phyloP scores from a whole-genome alignment of 2,113 vertebrate species.

The Aegithalos caudatus region DNA sequence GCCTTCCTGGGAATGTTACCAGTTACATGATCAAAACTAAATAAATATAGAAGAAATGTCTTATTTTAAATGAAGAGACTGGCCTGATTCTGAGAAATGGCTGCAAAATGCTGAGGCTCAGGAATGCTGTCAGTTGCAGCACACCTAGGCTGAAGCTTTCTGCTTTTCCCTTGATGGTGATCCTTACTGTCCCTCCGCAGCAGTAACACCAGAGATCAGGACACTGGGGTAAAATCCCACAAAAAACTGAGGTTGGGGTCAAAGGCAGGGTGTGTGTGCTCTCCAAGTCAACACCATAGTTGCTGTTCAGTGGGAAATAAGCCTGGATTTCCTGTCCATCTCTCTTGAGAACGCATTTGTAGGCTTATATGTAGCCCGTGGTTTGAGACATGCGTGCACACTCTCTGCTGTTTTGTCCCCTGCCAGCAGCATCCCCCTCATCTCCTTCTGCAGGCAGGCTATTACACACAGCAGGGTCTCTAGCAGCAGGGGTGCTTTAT shows the following conservation, averaged over 20 bases:
- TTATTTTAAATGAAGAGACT: background rate
- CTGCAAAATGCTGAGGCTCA: background rate
- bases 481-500: background rate
- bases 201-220: background rate
- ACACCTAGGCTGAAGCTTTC: background rate
- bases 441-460: background rate
- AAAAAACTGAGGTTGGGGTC: background rate
- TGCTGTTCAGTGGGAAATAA: background rate
- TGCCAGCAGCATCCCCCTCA: background rate
- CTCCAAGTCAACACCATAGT: rapidly evolving
- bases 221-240: background rate
- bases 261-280: background rate
- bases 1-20: background rate
- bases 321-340: background rate
- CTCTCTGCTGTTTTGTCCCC: background rate
- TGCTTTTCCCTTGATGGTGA: background rate
- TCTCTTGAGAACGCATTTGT: background rate
- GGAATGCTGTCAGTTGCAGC: background rate
- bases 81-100: background rate
- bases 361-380: background rate
- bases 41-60: background rate
- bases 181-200: background rate
- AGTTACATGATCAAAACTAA: background rate
- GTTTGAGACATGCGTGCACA: rapidly evolving
- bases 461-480: background rate